phyloP scores from a whole-genome alignment of 30 jellyfish, hydroid and myxozoan genomes.

The Hydractinia echinata region DNA sequence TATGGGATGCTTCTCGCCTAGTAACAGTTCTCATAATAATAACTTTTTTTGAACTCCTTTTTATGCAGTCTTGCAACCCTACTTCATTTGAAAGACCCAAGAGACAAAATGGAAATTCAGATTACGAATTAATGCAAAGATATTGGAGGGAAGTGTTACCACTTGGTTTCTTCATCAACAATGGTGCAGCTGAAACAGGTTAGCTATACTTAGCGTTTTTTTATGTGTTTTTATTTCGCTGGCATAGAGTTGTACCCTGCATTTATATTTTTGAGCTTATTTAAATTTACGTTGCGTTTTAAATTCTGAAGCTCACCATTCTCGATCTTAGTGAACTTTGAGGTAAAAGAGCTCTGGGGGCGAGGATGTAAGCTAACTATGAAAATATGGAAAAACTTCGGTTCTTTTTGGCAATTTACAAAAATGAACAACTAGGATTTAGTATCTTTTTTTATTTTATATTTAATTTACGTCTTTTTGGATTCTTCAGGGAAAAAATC shows the following conservation, averaged over 20 bases:
- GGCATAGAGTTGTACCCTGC: slow-evolving; percentile 35
- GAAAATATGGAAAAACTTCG: too few relatives aligned
- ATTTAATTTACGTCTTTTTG: not conserved
- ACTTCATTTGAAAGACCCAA: not conserved
- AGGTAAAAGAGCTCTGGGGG: too few relatives aligned
- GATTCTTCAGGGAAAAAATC: not conserved
- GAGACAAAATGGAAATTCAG: slow-evolving; percentile 10
- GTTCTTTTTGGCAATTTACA: too few relatives aligned
- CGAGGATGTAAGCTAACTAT: too few relatives aligned
- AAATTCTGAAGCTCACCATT: too few relatives aligned
- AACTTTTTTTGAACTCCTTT: not conserved
- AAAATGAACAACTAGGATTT: too few relatives aligned
- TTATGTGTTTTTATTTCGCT: not conserved
- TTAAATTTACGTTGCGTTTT: too few relatives aligned
- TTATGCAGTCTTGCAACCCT: not conserved
- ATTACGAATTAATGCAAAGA: slow-evolving; percentile 10
- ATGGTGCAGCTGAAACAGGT: slow-evolving; percentile 64
- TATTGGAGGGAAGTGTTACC: slow-evolving; percentile 65
- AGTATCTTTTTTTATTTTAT: not conserved
- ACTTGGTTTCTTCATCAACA: slow-evolving; percentile 75
- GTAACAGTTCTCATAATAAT: too few relatives aligned
- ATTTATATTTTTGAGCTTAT: too few relatives aligned
- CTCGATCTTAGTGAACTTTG: too few relatives aligned
- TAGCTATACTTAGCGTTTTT: not conserved
- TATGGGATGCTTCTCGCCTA: too few relatives aligned